Evolutionary conservation across 2,888 invertebrate species (phyloP).

Genomic region (Melanotus villosus): DNA sequence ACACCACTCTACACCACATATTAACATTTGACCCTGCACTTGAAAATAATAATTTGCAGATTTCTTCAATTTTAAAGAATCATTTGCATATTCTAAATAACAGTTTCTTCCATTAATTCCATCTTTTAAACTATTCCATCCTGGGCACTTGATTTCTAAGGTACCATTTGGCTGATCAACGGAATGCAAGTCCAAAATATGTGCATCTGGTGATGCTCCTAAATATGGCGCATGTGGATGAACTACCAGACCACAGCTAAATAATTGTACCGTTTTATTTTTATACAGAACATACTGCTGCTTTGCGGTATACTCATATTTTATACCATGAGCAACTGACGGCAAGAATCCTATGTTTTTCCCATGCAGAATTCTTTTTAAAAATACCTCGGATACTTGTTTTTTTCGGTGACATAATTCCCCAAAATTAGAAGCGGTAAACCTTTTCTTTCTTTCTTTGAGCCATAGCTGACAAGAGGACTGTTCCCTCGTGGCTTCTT

Average conservation of each 20-base stretch:
- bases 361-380: not conserved
- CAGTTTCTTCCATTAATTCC: too few species aligned
- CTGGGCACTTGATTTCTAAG: too few species aligned
- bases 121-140: too few species aligned
- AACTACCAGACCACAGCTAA: not conserved
- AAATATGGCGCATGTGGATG: not conserved
- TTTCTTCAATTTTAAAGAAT: not conserved
- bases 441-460: not conserved
- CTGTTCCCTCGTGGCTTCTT: too few species aligned
- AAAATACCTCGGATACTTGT: not conserved
- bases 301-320: not conserved
- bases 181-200: too few species aligned
- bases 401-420: not conserved
- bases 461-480: not conserved
- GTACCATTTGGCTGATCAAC: too few species aligned
- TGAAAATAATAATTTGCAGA: not conserved
- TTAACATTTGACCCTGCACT: not conserved
- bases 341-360: not conserved
- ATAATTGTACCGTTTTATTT: not conserved
- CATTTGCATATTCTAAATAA: not conserved
- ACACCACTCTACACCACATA: slow-evolving; percentile 1
- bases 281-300: not conserved
- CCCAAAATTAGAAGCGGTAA: not conserved
- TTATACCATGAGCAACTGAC: not conserved
- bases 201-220: too few species aligned